Conservation (phyloP, 2,797 vertebrate genomes). For the Clarias pachynema region DNA sequence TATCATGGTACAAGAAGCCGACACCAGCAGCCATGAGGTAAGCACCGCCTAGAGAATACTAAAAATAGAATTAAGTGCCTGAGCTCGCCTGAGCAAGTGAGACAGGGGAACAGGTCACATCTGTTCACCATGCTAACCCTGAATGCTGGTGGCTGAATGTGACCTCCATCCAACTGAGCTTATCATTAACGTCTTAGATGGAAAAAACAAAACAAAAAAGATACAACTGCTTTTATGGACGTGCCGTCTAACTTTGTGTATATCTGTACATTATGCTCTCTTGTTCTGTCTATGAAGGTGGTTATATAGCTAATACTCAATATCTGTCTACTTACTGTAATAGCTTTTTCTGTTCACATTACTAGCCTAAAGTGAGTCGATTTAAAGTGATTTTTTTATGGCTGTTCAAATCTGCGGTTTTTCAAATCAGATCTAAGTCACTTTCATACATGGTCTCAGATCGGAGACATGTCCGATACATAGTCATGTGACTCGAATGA, state of each 20-base stretch:
- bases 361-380: too few species aligned
- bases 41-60: conserved; percentile 39
- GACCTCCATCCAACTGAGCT: conserved; percentile 30
- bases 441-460: too few species aligned
- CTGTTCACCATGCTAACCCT: conserved; percentile 32
- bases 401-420: too few species aligned
- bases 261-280: neutral
- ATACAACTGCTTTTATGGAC: neutral
- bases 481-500: too few species aligned
- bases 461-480: too few species aligned
- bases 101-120: conserved; percentile 32
- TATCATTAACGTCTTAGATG: neutral
- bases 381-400: too few species aligned
- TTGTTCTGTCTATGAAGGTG: neutral
- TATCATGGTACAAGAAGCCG: conserved; percentile 3
- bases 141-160: conserved; percentile 25
- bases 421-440: too few species aligned
- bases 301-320: neutral
- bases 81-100: neutral
- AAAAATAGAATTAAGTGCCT: conserved; percentile 42
- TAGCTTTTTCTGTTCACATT: too few species aligned
- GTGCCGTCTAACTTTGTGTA: neutral
- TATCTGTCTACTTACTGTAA: neutral
- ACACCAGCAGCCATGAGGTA: conserved; percentile 30
- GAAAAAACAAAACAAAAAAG: neutral